Evolutionary conservation across 2,113 vertebrate species (phyloP).

Genomic region (Gnathonemus longibarbis): DNA sequence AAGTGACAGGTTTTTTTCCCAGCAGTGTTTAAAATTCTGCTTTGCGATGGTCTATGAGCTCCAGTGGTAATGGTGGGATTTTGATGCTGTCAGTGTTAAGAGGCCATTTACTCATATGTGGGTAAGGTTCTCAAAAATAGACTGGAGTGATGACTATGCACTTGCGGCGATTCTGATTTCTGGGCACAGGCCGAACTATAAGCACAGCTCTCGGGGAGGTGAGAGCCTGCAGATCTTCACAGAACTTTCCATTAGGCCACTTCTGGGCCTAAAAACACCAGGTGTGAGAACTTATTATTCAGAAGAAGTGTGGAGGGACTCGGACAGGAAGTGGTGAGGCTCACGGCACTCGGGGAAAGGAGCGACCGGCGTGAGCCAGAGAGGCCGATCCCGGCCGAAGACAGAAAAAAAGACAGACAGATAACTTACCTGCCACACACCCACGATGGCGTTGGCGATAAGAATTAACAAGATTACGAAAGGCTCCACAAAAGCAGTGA

Average conservation of each 20-base stretch:
- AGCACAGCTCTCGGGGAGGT: not conserved
- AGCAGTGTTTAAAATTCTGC: not conserved
- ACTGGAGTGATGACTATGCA: not conserved
- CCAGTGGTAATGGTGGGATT: not conserved
- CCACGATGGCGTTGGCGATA: constrained; percentile 96
- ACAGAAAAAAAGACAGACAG: constrained; percentile 15
- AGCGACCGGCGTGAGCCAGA: not conserved
- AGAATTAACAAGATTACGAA: constrained; percentile 98
- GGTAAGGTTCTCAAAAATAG: not conserved
- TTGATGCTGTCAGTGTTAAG: not conserved
- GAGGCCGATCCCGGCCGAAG: fast-evolving
- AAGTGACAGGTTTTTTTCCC: not conserved
- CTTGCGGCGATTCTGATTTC: not conserved
- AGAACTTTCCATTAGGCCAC: not conserved
- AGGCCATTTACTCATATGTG: not conserved
- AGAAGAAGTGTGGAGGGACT: not conserved
- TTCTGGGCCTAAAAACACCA: not conserved
- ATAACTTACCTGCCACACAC: constrained; percentile 93
- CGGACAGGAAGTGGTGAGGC: not conserved
- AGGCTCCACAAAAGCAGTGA: constrained; percentile 97
- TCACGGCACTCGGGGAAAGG: not conserved
- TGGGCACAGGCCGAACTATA: no score
- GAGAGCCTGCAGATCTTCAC: not conserved
- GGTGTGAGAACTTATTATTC: not conserved
- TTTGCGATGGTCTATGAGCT: not conserved